Evolutionary conservation across 2,888 invertebrate species (phyloP), one percentile per base, ranked within the genome.

Genomic region (Luperina nickerlii): DNA sequence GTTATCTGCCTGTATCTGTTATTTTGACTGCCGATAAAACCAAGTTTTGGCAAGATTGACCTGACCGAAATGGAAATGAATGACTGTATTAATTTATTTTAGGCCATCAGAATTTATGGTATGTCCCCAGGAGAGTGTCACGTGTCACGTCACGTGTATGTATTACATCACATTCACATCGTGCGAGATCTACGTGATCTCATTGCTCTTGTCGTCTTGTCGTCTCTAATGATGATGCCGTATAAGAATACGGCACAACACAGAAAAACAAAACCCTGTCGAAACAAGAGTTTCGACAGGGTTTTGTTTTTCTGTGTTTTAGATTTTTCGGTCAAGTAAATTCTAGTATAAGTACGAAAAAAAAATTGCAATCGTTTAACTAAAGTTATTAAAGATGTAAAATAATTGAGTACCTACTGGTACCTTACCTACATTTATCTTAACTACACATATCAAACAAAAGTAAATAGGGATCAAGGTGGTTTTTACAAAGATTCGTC

Each of bases 131-230:
- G 60, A 70, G 51, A 67, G 60, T 80, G 60, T 27, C 45, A 66
- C 60, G 45, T 80, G 60, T 18, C 54, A 71, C 66, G 48, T 69
- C 57, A 81, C 85, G 81, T 60, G 66, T 60, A 38, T 67, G 72
- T 84, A 84, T 84, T 54, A 85, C 24, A 45, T 38, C 38, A 66
- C 62, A 84, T 84, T 78, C 66, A 80, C 66, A 45, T 45, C 66
- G 51, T 45, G 15, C 71, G 66, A 27, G 42, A 45, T 51, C 57
- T 85, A 81, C 72, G 81, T 81, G 81, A 71, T 62, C 72, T 81
- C 66, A 81, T 81, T 85, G 60, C 54, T n/a, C n/a, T n/a, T n/a
- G n/a, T n/a, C n/a, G n/a, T 81, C 38, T 38, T 70, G 27, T 48
- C 60, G n/a, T 79, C 38, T 81, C 54, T n/a, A 15, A 54, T 63